phyloP scores from a whole-genome alignment of 2,113 vertebrate species.

The Charadrius vociferus region DNA sequence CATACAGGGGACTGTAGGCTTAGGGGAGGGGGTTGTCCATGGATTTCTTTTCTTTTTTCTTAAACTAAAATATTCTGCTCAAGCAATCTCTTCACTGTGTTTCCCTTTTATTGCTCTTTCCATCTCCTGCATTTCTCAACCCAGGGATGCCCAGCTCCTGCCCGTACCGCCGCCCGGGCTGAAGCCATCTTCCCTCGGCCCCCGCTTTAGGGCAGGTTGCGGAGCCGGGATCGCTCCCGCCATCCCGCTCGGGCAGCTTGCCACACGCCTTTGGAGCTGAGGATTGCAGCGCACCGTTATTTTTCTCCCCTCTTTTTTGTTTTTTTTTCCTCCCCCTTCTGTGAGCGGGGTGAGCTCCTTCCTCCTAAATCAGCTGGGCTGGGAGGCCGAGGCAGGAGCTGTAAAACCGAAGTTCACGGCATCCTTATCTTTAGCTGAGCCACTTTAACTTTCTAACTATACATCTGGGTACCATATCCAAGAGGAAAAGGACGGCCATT shows the following conservation, averaged over 20 bases:
- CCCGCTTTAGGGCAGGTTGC: background rate
- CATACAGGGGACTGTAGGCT: conserved; percentile 10
- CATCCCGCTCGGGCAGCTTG: background rate
- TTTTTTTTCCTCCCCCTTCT: background rate
- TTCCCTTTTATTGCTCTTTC: background rate
- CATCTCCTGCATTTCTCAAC: background rate
- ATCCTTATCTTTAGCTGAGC: conserved; percentile 48
- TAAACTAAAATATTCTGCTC: conserved; percentile 45
- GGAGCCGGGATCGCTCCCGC: background rate
- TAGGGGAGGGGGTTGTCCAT: background rate
- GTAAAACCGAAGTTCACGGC: conserved; percentile 40
- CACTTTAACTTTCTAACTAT: conserved; percentile 63
- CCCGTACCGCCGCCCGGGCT: background rate
- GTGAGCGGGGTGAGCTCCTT: background rate
- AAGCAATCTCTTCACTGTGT: background rate
- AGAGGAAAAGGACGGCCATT: conserved; percentile 45
- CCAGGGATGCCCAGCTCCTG: background rate
- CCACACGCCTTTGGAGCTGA: background rate
- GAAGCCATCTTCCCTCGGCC: background rate
- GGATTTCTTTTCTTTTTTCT: background rate
- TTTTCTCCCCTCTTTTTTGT: background rate
- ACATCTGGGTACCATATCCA: conserved; percentile 54
- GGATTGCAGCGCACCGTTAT: background rate
- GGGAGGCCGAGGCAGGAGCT: conserved; percentile 26
- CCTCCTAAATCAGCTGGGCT: conserved; percentile 23